Base-by-base conservation (phyloP, 2,113 vertebrate species). In the Colius striatus region DNA sequence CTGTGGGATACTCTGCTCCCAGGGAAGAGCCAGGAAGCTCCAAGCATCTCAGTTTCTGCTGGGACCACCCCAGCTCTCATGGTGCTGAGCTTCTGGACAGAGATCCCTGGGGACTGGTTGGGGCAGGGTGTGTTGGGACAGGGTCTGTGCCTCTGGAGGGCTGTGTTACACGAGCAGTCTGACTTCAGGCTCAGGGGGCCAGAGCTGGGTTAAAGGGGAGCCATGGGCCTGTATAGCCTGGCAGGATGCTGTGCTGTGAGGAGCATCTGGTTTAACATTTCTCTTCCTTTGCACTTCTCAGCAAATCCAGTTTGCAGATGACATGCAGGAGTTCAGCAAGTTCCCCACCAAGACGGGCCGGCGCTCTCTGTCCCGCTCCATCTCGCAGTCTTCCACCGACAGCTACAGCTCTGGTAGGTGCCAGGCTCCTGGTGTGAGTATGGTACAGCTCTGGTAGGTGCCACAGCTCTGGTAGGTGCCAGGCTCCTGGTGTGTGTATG, bases 251-350 rank as follows among this genome's bases (percentile, higher is more conserved):
- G 1, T 16, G 23, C 34, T 2, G 0, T 34, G 3, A 50, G 87
- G 45, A 68, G 38, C 54, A 5, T 7, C n/a, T 95, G 62, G 85
- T n/a, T 36, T 12, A 43, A 25, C 25, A 0, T 61, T 91, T 74
- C 95, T 94, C 60, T 29, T 84, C 36, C 92, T 95, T 87, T 76
- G 89, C 29, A 11, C 61, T 67, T 60, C 14, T 14, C 90, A 98
- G 98, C 98, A 99, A 98, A 99, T 99, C 97, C 99, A 99, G 87
- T 99, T 99, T 98, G 99, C 99, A 34, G 99, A 99, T 98, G 99
- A 99, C 96, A 99, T 99, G 98, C 99, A 99, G 95, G 99, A 99
- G 79, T 99, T 99, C 98, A 99, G 98, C 98, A 99, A 99, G 95
- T 99, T 98, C 91, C 99, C 99, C 0, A 99, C 99, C 66, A 99